Evolutionary conservation across 1,140 invertebrate species (phyloP).

Genomic region (Apis cerana): DNA sequence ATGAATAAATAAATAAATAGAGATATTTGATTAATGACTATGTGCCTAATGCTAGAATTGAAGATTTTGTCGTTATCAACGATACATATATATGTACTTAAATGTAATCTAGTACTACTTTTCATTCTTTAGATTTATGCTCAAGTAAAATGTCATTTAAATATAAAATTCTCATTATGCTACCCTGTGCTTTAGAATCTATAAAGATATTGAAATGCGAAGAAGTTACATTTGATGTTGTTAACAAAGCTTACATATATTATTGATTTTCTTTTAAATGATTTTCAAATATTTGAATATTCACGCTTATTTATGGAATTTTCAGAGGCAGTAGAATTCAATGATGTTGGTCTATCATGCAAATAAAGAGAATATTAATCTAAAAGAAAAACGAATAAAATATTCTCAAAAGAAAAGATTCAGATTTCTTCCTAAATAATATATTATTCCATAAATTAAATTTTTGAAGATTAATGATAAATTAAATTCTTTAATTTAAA

Average conservation of each 20-base stretch:
- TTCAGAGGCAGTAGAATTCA: constrained; percentile 64
- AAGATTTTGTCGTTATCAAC: constrained; percentile 34
- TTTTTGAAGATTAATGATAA: neutral
- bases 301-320: constrained; percentile 11
- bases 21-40: constrained; percentile 22
- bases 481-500: neutral
- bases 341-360: constrained; percentile 12
- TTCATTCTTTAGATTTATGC: constrained; percentile 52
- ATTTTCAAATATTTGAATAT: constrained; percentile 30
- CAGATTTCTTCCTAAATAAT: neutral
- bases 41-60: constrained; percentile 29
- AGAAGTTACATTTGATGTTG: constrained; percentile 39
- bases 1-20: constrained; percentile 37
- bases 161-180: constrained; percentile 54
- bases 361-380: neutral
- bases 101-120: constrained; percentile 42
- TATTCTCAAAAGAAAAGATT: neutral
- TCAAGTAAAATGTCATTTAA: constrained; percentile 43
- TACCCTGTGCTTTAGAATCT: constrained; percentile 72
- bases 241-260: constrained; percentile 32
- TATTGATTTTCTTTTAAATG: constrained; percentile 16
- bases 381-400: constrained; percentile 14
- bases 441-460: neutral
- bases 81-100: constrained; percentile 36
- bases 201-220: constrained; percentile 58